phyloP scores from a whole-genome alignment of 2,888 invertebrate species.

The Hydroisotoma schaefferi region DNA sequence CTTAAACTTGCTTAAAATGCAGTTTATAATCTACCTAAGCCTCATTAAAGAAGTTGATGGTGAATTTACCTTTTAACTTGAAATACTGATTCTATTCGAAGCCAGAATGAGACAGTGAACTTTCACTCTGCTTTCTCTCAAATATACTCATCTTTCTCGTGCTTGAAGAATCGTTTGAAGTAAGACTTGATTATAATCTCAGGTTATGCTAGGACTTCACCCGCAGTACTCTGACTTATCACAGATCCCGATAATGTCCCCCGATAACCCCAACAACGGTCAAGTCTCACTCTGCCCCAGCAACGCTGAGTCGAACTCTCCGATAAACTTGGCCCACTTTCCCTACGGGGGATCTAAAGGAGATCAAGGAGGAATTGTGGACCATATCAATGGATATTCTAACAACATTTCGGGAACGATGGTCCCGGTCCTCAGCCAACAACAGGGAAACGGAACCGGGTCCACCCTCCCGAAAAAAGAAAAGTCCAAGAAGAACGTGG shows the following conservation, averaged over 20 bases:
- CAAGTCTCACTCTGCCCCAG: constrained; percentile 39
- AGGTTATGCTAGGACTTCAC: constrained; percentile 62
- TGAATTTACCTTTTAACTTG: no score
- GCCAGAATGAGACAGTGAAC: no score
- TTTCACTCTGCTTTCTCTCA: neutral
- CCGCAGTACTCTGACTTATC: constrained; percentile 51
- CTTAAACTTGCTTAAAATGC: no score
- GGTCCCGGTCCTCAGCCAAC: constrained; percentile 14
- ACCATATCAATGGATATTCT: constrained; percentile 26
- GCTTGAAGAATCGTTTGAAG: neutral
- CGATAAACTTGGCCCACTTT: constrained; percentile 43
- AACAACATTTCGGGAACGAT: constrained; percentile 21
- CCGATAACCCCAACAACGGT: constrained; percentile 11
- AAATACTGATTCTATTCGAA: no score
- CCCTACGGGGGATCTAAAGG: constrained; percentile 32
- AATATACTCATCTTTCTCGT: neutral
- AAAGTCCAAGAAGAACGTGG: constrained; percentile 67
- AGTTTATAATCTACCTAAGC: no score
- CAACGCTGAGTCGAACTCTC: constrained; percentile 32
- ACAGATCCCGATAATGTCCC: constrained; percentile 41
- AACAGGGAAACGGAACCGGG: neutral
- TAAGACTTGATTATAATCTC: neutral
- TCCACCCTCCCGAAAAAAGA: constrained; percentile 43
- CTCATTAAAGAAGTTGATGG: no score
- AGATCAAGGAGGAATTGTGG: constrained; percentile 32